phyloP scores from a whole-genome alignment of 2,797 vertebrate species.

The Pseudomugil gertrudae region DNA sequence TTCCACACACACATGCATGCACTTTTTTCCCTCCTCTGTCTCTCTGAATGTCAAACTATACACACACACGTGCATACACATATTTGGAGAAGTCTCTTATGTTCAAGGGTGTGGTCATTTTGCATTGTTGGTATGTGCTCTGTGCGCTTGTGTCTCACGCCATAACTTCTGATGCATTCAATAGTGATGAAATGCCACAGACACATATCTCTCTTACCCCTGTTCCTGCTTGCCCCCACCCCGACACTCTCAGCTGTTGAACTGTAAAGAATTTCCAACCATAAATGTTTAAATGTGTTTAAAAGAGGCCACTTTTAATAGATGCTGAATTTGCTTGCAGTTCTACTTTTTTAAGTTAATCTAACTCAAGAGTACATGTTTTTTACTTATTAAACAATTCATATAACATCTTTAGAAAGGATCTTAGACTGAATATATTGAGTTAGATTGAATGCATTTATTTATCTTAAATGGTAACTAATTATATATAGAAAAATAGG shows the following conservation, averaged over 20 bases:
- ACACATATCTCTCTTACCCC: slow-evolving; percentile 32
- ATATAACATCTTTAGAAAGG: background rate
- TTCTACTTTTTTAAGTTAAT: background rate
- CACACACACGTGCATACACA: slow-evolving; percentile 21
- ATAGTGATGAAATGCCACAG: slow-evolving; percentile 61
- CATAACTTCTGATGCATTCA: slow-evolving; percentile 56
- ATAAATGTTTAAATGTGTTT: background rate
- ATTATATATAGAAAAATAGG: background rate
- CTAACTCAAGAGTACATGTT: background rate
- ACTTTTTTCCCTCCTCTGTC: slow-evolving; percentile 48
- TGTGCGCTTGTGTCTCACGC: slow-evolving; percentile 66
- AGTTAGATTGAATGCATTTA: background rate
- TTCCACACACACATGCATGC: background rate
- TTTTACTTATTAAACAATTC: background rate
- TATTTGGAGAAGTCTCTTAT: slow-evolving; percentile 17
- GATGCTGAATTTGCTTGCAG: background rate
- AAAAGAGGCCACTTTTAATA: background rate
- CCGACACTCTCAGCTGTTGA: slow-evolving; percentile 13
- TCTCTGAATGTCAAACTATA: slow-evolving; percentile 60
- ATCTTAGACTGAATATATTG: background rate
- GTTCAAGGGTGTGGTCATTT: slow-evolving; percentile 71
- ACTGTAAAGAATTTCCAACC: background rate
- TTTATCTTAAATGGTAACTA: background rate
- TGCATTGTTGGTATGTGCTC: slow-evolving; percentile 66
- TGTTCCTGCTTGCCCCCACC: slow-evolving; percentile 11